Conservation (phyloP, 2,113 vertebrate species). For the Acrocephalus arundinaceus region DNA sequence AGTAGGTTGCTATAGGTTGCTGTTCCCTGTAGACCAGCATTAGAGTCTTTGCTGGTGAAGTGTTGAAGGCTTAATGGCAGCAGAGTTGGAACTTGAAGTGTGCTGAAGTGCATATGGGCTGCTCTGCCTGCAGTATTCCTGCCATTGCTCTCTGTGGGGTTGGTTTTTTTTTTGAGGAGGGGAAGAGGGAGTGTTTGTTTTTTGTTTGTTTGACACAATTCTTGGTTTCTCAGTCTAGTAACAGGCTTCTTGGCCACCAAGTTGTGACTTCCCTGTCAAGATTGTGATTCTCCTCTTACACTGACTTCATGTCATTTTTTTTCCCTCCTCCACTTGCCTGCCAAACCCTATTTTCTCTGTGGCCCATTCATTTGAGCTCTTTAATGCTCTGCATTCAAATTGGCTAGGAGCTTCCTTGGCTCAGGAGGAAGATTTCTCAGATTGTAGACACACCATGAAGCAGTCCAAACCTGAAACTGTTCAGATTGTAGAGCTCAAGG, state of each 20-base stretch:
- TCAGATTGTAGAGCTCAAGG: background rate
- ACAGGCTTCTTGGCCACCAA: background rate
- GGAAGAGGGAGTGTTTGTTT: background rate
- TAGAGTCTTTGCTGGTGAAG: background rate
- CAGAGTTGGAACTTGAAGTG: background rate
- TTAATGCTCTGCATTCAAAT: background rate
- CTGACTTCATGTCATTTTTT: background rate
- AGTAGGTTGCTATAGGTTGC: background rate
- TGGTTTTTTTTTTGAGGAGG: background rate
- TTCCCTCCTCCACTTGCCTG: background rate
- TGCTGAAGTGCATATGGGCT: background rate
- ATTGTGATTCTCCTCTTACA: background rate
- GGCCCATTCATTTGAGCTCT: background rate
- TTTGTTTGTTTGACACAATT: background rate
- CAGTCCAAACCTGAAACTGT: background rate
- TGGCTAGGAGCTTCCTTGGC: background rate
- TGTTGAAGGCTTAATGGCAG: background rate
- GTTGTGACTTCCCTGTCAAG: background rate
- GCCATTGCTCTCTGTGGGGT: background rate
- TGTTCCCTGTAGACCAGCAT: background rate
- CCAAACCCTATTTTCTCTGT: background rate
- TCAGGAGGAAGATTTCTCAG: background rate
- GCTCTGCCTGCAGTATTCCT: background rate
- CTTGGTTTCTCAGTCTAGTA: background rate
- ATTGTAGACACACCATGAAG: background rate